Evolutionary conservation across 2,113 vertebrate species (phyloP), one percentile per base, ranked within the genome.

Genomic region (Kryptolebias marmoratus): DNA sequence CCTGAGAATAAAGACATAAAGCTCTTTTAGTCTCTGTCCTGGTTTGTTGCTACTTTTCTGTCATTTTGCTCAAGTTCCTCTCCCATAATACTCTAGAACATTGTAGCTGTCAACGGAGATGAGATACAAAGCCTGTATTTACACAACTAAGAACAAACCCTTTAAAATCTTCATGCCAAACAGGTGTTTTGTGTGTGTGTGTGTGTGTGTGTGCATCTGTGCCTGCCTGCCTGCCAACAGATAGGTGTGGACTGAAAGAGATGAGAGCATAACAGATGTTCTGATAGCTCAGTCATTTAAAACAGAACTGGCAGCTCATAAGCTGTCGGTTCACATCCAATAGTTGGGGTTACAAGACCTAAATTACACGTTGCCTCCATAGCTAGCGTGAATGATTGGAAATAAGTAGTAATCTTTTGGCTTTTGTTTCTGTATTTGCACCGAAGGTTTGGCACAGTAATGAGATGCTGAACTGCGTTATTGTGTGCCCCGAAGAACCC

Each of bases 181-280:
- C 87, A 89, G 84, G 77, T 89, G 84, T 16, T 48, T 12, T 15
- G 75, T 68, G 71, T 73, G 45, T 79, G 44, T 75, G 61, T 60
- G 74, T 64, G 48, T 74, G 32, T 72, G 65, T 77, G 49, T 59
- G 57, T 73, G 31, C 64, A 47, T 83, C 64, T 79, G 49, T 75
- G 72, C 32, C 66, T 31, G 65, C 15, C 28, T 61, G 75, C n/a
- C 78, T 84, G 80, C 80, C 86, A 86, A 80, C 71, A 76, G 28
- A 78, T 72, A 85, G 79, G 83, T 86, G 78, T 67, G 75, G 60
- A 74, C 45, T 64, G 70, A 82, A 72, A 77, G 81, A 80, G 67
- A 86, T 65, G 87, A 77, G 72, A 77, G 81, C 11, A 27, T 18
- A 75, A 80, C 90, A 90, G 90, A 89, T 90, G 87, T 91, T 85